Evolutionary conservation across 1,140 invertebrate genomes (phyloP).

Genomic region (Heliconius hermathena): DNA sequence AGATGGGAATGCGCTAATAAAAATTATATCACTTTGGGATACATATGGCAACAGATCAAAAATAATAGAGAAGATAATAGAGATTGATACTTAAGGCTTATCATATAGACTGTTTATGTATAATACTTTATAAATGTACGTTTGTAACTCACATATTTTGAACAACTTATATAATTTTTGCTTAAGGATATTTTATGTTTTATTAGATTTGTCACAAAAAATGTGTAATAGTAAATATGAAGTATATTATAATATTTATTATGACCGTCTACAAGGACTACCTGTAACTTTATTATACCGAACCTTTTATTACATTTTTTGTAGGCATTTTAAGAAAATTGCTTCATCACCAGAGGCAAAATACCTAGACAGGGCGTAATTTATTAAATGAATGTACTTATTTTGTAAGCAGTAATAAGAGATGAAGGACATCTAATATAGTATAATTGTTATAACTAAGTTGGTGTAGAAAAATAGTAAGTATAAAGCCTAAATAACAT

Average conservation of each 20-base stretch:
- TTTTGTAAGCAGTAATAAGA: not conserved
- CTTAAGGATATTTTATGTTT: not conserved
- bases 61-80: not conserved
- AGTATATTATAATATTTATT: not conserved
- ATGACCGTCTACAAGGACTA: not conserved
- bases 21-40: not conserved
- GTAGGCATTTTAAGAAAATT: conserved; percentile 2
- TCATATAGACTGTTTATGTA: not conserved
- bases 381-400: not conserved
- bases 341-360: not conserved
- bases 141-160: too few species aligned
- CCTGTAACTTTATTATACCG: not conserved
- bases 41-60: not conserved
- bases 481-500: too few species aligned
- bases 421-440: not conserved
- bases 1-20: not conserved
- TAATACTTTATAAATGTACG: too few species aligned
- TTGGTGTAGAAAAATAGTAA: too few species aligned
- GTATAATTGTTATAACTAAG: not conserved
- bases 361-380: not conserved
- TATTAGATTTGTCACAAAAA: not conserved
- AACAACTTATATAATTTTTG: not conserved
- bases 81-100: not conserved
- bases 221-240: not conserved
- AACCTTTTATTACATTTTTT: not conserved